These are phyloP conservation scores for Drosophila prolongata DNA, from an alignment of 2,888 invertebrate genomes.

Conservation along the genomic window DNA sequence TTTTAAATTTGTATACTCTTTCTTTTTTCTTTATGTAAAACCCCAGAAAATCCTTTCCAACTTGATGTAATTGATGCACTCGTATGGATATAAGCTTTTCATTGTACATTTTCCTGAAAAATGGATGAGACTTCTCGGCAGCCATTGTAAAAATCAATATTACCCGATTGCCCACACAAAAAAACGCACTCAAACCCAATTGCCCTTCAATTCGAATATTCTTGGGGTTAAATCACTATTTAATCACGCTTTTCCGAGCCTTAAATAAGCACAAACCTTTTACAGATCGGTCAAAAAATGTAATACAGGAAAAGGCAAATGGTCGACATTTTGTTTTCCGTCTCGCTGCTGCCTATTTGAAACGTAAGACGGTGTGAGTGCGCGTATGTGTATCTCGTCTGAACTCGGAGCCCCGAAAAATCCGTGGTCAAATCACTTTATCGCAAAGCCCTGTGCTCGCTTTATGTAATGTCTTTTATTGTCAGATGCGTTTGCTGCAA, in stretches of 20 bases:
- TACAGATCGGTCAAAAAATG: constrained; percentile 42
- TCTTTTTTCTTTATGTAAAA: neutral
- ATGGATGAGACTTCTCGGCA: constrained; percentile 27
- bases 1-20: neutral
- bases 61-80: neutral
- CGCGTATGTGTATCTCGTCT: constrained; percentile 54
- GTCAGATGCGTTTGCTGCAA: neutral
- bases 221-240: neutral
- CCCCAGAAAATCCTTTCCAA: neutral
- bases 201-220: neutral
- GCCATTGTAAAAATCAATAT: constrained; percentile 73
- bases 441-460: neutral
- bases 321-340: constrained; percentile 81
- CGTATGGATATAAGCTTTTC: constrained; percentile 5
- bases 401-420: constrained; percentile 60
- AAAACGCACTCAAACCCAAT: constrained; percentile 15
- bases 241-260: constrained; percentile 4
- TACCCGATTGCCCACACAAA: constrained; percentile 47
- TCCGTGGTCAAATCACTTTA: constrained; percentile 15
- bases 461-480: neutral
- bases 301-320: constrained; percentile 59
- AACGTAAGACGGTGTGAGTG: constrained; percentile 34
- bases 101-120: constrained; percentile 11
- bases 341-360: constrained; percentile 70
- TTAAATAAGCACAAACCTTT: constrained; percentile 24